These are phyloP conservation scores for Drosophila paulistorum DNA, from an alignment of 1,140 invertebrate genomes.

Conservation along the genomic window DNA sequence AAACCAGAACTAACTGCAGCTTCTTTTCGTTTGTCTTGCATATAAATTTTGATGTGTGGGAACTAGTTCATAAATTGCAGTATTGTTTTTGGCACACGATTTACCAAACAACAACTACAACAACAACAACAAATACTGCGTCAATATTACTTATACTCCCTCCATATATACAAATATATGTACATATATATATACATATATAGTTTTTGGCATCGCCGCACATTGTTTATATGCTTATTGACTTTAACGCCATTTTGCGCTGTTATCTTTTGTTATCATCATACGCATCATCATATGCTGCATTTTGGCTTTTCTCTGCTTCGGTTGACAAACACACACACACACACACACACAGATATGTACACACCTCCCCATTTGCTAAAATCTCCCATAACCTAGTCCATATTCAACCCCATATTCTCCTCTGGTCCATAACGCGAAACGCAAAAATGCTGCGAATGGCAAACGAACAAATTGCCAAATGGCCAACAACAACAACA, in stretches of 20 bases:
- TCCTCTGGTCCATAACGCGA: slow-evolving; percentile 8
- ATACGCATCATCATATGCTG: slow-evolving; percentile 24
- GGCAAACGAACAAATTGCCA: slow-evolving; percentile 49
- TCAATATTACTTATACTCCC: neutral
- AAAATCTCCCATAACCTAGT: neutral
- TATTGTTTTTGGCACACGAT: neutral
- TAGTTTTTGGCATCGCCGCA: slow-evolving; percentile 7
- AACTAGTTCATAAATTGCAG: slow-evolving; percentile 8
- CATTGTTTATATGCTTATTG: slow-evolving; percentile 23
- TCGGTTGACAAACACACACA: slow-evolving; percentile 6
- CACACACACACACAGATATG: neutral
- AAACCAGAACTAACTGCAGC: neutral
- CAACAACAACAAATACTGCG: neutral
- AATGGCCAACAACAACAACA: slow-evolving; percentile 27
- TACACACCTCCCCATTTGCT: too few species aligned
- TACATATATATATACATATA: too few species aligned
- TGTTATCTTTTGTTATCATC: slow-evolving; percentile 21
- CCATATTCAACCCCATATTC: neutral
- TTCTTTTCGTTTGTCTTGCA: too few species aligned
- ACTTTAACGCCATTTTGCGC: slow-evolving; percentile 17
- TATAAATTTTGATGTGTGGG: neutral
- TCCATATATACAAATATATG: neutral
- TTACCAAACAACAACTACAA: neutral
- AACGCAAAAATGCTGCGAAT: slow-evolving; percentile 31
- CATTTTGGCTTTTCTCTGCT: slow-evolving; percentile 12